Conservation (phyloP, 2,888 invertebrate species). For the Tuta absoluta region DNA sequence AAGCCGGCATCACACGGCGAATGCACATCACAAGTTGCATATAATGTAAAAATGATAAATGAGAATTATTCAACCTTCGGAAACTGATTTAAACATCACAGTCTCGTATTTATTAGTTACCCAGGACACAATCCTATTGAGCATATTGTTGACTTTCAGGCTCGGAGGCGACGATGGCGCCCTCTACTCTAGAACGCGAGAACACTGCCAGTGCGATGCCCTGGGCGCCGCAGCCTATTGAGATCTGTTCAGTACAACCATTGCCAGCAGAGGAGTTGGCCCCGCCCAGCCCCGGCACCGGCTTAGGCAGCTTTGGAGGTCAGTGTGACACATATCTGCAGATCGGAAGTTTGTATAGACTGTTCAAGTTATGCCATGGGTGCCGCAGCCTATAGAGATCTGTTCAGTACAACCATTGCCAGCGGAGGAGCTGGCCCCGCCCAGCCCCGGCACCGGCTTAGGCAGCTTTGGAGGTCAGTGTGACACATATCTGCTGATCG, state of each 20-base stretch:
- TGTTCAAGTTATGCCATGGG: no score
- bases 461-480: conserved; percentile 63
- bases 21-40: no score
- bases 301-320: conserved; percentile 61
- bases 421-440: conserved; percentile 57
- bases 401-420: conserved; percentile 52
- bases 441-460: conserved; percentile 68
- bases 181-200: conserved; percentile 65
- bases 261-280: conserved; percentile 56
- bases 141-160: conserved; percentile 39
- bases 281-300: conserved; percentile 70
- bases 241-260: conserved; percentile 53
- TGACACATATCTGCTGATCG: no score
- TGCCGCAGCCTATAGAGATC: conserved; percentile 60
- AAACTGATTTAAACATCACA: no score
- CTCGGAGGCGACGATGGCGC: conserved; percentile 74
- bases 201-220: conserved; percentile 54
- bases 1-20: no score
- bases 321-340: no score
- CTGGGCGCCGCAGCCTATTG: conserved; percentile 55
- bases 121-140: no score
- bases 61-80: no score
- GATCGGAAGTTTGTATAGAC: no score
- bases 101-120: no score
- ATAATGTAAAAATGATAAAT: no score